phyloP scores from a whole-genome alignment of 2,797 vertebrate species.

The Sternotherus odoratus region DNA sequence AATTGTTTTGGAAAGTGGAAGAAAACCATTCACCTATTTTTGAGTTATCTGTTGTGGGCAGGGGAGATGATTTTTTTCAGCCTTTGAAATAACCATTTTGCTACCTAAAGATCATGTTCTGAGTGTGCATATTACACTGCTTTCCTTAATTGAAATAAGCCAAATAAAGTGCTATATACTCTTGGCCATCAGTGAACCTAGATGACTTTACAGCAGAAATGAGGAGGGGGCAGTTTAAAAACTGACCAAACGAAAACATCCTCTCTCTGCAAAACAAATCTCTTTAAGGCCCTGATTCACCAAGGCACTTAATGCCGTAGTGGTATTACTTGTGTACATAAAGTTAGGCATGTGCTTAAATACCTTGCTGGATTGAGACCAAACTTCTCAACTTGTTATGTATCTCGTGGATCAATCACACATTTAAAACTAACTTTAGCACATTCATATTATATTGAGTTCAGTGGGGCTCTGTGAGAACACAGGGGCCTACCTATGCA shows the following conservation, averaged over 20 bases:
- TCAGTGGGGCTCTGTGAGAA: background rate
- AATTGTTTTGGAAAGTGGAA: constrained; percentile 14
- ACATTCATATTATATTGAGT: background rate
- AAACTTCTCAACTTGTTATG: background rate
- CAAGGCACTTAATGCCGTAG: background rate
- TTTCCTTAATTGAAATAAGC: constrained; percentile 35
- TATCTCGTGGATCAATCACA: background rate
- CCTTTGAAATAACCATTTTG: background rate
- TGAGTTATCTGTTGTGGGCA: background rate
- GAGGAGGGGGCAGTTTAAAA: background rate
- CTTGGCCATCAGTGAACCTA: background rate
- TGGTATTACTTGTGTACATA: background rate
- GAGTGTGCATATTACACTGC: background rate
- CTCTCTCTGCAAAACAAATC: constrained; percentile 1
- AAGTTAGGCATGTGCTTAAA: constrained; percentile 18
- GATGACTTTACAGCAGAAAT: constrained; percentile 16
- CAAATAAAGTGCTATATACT: background rate
- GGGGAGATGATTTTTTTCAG: constrained; percentile 29
- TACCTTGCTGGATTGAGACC: background rate
- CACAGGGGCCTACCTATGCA: background rate
- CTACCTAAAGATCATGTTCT: constrained; percentile 25
- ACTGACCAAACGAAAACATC: background rate
- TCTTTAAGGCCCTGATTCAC: background rate
- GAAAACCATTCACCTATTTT: constrained; percentile 15
- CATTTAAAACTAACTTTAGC: background rate